phyloP scores from a whole-genome alignment of 2,113 vertebrate species.

The Smithornis capensis region DNA sequence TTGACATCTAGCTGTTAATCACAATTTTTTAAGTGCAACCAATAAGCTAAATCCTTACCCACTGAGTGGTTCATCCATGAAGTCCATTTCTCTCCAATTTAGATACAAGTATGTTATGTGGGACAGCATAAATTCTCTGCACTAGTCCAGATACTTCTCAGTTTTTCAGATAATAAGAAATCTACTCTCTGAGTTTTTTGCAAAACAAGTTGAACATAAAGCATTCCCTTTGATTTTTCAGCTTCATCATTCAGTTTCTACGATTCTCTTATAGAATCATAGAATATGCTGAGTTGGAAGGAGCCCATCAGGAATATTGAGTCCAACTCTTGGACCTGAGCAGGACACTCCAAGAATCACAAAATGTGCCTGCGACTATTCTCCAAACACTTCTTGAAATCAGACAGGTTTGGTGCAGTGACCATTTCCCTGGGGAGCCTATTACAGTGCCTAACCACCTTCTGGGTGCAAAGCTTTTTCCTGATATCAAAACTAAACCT shows the following conservation, averaged over 20 bases:
- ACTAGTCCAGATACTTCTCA: neutral
- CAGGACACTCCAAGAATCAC: neutral
- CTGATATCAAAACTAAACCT: too few species aligned
- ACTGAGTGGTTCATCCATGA: neutral
- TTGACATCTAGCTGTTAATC: neutral
- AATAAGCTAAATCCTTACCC: neutral
- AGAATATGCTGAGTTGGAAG: neutral
- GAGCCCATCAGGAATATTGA: neutral
- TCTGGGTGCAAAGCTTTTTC: neutral
- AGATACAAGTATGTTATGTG: neutral
- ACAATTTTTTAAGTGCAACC: neutral
- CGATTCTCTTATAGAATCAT: neutral
- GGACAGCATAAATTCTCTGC: neutral
- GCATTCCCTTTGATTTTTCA: neutral
- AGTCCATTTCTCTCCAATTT: neutral
- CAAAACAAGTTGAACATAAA: neutral
- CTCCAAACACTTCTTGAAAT: neutral
- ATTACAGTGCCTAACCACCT: neutral
- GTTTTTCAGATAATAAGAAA: neutral
- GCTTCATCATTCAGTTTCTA: neutral
- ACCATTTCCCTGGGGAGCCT: neutral
- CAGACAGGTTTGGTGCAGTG: neutral
- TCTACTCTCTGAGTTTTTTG: neutral
- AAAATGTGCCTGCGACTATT: rapidly evolving
- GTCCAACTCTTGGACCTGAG: too few species aligned